These are phyloP conservation scores for Myodes glareolus DNA, from an alignment of 2,113 vertebrate species.

Conservation along the genomic window DNA sequence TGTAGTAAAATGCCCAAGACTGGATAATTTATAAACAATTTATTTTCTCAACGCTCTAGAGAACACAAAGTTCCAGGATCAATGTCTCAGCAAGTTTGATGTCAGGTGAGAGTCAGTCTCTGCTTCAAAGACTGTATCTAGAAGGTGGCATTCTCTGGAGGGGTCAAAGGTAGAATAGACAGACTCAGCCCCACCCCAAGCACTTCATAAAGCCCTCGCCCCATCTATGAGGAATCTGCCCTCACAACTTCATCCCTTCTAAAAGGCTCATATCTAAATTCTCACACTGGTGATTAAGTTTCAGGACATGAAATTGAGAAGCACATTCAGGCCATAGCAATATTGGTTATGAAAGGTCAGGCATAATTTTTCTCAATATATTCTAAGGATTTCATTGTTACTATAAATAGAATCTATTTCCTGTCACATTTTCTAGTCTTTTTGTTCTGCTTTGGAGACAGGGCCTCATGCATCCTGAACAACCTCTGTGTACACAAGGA, in stretches of 20 bases:
- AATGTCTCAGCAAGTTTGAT: background rate
- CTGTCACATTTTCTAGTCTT: background rate
- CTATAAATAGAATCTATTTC: background rate
- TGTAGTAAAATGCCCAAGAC: background rate
- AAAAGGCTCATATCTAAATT: background rate
- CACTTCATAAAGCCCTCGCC: background rate
- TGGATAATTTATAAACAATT: background rate
- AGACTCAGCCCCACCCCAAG: background rate
- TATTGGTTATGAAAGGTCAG: background rate
- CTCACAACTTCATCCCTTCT: background rate
- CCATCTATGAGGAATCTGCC: background rate
- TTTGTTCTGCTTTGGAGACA: background rate
- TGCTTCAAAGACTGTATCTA: background rate
- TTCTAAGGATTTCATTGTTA: background rate
- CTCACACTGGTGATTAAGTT: background rate
- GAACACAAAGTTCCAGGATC: background rate
- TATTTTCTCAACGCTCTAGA: background rate
- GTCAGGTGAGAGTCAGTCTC: background rate
- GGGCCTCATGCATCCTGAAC: background rate
- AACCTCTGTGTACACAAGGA: background rate
- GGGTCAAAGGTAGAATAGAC: background rate
- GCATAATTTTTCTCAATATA: background rate
- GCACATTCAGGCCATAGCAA: background rate
- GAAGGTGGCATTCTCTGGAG: background rate
- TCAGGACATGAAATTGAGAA: background rate